Conservation (phyloP, 1,140 invertebrate genomes). For the Rhopalosiphum maidis region DNA sequence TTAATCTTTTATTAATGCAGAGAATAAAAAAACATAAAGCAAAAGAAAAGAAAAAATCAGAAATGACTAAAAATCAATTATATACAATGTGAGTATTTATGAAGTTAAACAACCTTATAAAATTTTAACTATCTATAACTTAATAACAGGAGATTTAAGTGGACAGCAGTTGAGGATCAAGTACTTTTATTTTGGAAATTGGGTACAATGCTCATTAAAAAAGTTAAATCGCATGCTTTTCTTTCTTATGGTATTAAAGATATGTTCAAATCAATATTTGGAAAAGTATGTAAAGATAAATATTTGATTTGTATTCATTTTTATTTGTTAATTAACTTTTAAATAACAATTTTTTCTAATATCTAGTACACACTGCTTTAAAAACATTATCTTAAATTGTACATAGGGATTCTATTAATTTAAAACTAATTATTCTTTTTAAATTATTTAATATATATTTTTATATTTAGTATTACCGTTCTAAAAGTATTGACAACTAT, state of each 20-base stretch:
- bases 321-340: background rate
- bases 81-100: slow-evolving; percentile 40
- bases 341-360: background rate
- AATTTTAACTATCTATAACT: background rate
- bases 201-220: slow-evolving; percentile 38
- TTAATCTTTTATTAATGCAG: slow-evolving; percentile 18
- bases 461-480: slow-evolving; percentile 35
- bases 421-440: background rate
- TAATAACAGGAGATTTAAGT: slow-evolving; percentile 35
- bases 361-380: background rate
- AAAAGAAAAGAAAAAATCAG: slow-evolving; percentile 40
- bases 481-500: slow-evolving; percentile 46
- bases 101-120: background rate
- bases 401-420: background rate
- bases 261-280: slow-evolving; percentile 33
- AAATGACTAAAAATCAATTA: slow-evolving; percentile 13
- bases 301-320: background rate
- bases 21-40: slow-evolving; percentile 30
- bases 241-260: slow-evolving; percentile 53
- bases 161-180: slow-evolving; percentile 46
- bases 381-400: too few species aligned
- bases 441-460: background rate
- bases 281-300: slow-evolving; percentile 27
- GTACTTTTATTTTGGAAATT: slow-evolving; percentile 43
- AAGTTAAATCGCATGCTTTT: slow-evolving; percentile 43